phyloP scores from a whole-genome alignment of 1,140 invertebrate genomes.

The Drosophila albomicans region DNA sequence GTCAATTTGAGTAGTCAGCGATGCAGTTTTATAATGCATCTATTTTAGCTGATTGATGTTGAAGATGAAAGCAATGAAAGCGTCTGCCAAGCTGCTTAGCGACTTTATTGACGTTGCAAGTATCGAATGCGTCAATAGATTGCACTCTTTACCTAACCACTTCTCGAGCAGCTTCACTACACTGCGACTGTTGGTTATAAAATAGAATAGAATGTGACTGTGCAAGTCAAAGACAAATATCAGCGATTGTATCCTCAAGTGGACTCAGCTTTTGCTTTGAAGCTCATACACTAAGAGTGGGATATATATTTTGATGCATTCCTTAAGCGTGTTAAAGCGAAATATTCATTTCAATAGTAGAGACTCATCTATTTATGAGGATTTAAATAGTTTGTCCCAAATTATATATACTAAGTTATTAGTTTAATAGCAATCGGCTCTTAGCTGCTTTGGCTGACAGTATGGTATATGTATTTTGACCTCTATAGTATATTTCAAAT shows the following conservation, averaged over 20 bases:
- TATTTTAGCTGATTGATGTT: constrained; percentile 23
- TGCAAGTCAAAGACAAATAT: constrained; percentile 8
- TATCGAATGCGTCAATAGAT: constrained; percentile 29
- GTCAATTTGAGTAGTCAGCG: constrained; percentile 19
- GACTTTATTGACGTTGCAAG: constrained; percentile 7
- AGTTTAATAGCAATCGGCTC: too few relatives aligned
- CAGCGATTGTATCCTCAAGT: constrained; percentile 27
- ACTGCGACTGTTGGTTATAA: neutral
- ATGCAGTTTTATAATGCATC: constrained; percentile 4
- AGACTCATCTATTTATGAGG: too few relatives aligned
- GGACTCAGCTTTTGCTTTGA: constrained; percentile 53
- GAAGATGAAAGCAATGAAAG: neutral
- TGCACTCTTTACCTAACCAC: neutral
- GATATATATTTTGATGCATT: too few relatives aligned
- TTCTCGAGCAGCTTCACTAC: constrained; percentile 6
- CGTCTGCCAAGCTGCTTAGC: constrained; percentile 10
- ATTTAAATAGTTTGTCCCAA: too few relatives aligned
- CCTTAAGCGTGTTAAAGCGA: too few relatives aligned
- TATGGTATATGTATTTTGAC: too few relatives aligned
- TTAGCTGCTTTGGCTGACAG: too few relatives aligned
- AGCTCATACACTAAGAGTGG: constrained; percentile 3
- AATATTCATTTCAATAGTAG: too few relatives aligned
- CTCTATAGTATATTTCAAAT: too few relatives aligned
- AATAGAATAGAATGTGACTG: constrained; percentile 16
- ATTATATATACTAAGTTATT: too few relatives aligned